Percentiles rank a stretch among this genome's conserved stretches.
phyloP scores from a whole-genome alignment of 2,888 invertebrate genomes.

The Rhaphigaster nebulosa region DNA sequence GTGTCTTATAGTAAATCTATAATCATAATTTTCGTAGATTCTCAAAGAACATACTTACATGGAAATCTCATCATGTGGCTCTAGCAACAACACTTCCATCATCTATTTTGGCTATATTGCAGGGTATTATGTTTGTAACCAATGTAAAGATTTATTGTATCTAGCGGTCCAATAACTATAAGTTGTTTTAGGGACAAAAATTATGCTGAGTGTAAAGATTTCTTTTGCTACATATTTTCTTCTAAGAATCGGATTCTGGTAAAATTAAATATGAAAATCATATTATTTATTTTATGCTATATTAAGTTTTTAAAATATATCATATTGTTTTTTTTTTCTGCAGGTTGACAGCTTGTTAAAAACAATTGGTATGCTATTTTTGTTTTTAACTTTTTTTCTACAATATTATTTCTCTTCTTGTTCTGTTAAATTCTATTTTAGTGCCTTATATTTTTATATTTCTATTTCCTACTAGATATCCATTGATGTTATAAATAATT shows the following conservation, averaged over 20 bases:
- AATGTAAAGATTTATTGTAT: not conserved
- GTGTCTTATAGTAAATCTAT: not conserved
- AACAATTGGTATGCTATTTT: constrained; percentile 69
- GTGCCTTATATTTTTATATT: no score
- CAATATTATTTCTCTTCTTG: constrained; percentile 43
- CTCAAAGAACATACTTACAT: constrained; percentile 75
- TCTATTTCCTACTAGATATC: not conserved
- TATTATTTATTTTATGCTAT: not conserved
- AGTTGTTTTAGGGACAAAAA: constrained; percentile 69
- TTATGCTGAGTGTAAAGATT: constrained; percentile 70
- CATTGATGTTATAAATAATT: not conserved
- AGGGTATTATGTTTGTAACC: constrained; percentile 69
- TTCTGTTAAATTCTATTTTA: not conserved
- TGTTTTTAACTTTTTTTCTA: constrained; percentile 49
- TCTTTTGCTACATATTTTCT: constrained; percentile 71
- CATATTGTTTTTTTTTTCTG: constrained; percentile 49
- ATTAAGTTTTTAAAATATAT: not conserved
- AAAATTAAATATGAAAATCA: not conserved
- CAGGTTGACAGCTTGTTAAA: constrained; percentile 69
- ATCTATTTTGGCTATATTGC: constrained; percentile 76
- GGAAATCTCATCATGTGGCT: constrained; percentile 77
- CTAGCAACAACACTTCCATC: constrained; percentile 70
- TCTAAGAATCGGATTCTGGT: constrained; percentile 69
- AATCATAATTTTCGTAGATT: constrained; percentile 68
- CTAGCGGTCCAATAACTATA: not conserved